Base-by-base conservation (phyloP, 2,797 vertebrate species). In the Poeciliopsis presidionis region DNA sequence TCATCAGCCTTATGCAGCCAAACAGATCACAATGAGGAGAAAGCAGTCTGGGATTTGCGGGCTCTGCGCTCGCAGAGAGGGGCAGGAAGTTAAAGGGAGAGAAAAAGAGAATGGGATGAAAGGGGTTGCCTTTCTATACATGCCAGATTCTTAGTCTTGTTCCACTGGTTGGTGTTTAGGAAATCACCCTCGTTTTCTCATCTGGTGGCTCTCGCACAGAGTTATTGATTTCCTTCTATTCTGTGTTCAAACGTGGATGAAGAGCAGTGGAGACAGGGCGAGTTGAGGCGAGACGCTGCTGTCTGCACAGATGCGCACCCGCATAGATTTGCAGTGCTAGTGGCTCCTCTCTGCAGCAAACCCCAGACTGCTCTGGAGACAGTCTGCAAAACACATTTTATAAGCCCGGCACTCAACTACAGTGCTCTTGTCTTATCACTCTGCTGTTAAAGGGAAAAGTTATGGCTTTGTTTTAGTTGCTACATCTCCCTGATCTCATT, bases 321-420 rank as follows among this genome's bases (percentile, higher is more conserved):
- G 71, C 79, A 80, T 36, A 76, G 86, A 86, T 93, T 92, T 91
- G 93, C 90, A 87, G 90, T 84, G 90, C 91, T 92, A 55, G 83
- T 89, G 95, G 95, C 87, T 93, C 95, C 94, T 93, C 87, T 84
- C 86, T 74, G 79, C 90, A 78, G 25, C 93, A 93, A 86, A 88
- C 94, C 95, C 90, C 92, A 93, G 90, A 93, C 92, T 90, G 89
- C 94, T 91, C 91, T 92, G 91, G 92, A 91, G 90, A 95, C 94
- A 88, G 91, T 94, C 92, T 91, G 94, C 94, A 90, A 89, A 94
- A 88, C 94, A 94, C 92, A 91, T 93, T 94, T 94, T 95, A 96
- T 95, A 87, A 94, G 95, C 92, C 92, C 87, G 91, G 92, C 81
- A 88, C 82, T 86, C 33, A 88, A 88, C 92, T 87, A 81, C 90